These are phyloP conservation scores for Ferrisia virgata DNA, from an alignment of 2,888 invertebrate genomes.

Conservation along the genomic window DNA sequence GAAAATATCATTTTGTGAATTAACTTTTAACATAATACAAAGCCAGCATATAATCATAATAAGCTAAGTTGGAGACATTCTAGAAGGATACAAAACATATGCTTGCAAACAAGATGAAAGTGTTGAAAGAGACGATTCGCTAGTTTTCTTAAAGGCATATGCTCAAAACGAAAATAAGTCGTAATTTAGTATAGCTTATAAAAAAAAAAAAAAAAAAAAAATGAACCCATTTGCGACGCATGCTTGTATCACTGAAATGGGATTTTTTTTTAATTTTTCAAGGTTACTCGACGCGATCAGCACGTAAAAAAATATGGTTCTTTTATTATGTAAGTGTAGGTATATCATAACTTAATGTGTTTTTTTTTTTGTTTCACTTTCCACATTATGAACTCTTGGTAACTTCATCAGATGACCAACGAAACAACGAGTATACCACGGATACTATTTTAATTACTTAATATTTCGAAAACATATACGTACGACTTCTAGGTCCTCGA, in stretches of 20 bases:
- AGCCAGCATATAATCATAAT: too few species aligned
- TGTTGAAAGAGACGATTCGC: neutral
- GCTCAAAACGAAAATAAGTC: neutral
- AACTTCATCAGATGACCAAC: neutral
- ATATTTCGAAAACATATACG: neutral
- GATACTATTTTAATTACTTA: neutral
- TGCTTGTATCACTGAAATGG: neutral
- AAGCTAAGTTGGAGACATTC: too few species aligned
- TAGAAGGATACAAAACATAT: neutral
- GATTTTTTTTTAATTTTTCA: neutral
- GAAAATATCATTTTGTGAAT: too few species aligned
- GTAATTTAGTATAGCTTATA: neutral
- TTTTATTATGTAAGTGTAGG: neutral
- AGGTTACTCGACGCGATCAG: neutral
- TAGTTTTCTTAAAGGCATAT: neutral
- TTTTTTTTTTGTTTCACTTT: neutral
- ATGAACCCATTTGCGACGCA: too few species aligned
- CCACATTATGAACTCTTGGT: neutral
- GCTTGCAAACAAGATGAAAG: neutral
- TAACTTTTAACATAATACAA: too few species aligned
- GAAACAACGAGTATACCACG: neutral
- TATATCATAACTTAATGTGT: neutral
- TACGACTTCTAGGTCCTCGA: neutral
- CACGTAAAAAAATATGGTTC: neutral
- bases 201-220: too few species aligned